These are phyloP conservation scores for Cosmopolites sordidus DNA, from an alignment of 2,888 invertebrate genomes.

Conservation along the genomic window DNA sequence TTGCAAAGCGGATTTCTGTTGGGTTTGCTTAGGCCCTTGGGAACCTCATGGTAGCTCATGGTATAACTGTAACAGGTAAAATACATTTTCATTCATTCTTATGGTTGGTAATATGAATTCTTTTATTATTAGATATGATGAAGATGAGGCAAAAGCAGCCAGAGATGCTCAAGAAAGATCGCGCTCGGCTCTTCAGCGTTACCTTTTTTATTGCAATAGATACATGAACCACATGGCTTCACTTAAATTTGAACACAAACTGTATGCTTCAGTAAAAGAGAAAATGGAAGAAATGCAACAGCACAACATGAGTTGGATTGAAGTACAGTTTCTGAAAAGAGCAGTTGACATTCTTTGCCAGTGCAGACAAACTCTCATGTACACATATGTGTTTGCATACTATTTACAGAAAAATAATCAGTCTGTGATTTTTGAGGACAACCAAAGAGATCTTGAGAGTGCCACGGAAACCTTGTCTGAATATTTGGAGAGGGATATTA, in stretches of 20 bases:
- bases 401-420: conserved; percentile 98
- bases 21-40: conserved; percentile 99
- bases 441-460: conserved; percentile 96
- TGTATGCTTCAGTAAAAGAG: conserved; percentile 91
- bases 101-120: background rate
- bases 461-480: conserved; percentile 97
- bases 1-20: conserved; percentile 98
- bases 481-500: conserved; percentile 96
- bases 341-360: conserved; percentile 96
- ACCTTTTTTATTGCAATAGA: conserved; percentile 97
- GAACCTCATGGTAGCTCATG: conserved; percentile 97
- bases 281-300: conserved; percentile 99
- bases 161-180: conserved; percentile 94
- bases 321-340: conserved; percentile 97
- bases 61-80: conserved; percentile 91
- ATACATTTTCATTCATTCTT: background rate
- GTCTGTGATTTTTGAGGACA: conserved; percentile 97
- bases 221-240: conserved; percentile 99
- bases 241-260: conserved; percentile 93
- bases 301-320: conserved; percentile 99
- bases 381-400: conserved; percentile 99
- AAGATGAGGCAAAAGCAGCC: conserved; percentile 93
- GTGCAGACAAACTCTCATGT: conserved; percentile 97
- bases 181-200: conserved; percentile 90
- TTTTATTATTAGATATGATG: conserved; percentile 60